Evolutionary conservation across 53 echinoderm and acorn worm species (phyloP).

Genomic region (Hippasteria phrygiana): DNA sequence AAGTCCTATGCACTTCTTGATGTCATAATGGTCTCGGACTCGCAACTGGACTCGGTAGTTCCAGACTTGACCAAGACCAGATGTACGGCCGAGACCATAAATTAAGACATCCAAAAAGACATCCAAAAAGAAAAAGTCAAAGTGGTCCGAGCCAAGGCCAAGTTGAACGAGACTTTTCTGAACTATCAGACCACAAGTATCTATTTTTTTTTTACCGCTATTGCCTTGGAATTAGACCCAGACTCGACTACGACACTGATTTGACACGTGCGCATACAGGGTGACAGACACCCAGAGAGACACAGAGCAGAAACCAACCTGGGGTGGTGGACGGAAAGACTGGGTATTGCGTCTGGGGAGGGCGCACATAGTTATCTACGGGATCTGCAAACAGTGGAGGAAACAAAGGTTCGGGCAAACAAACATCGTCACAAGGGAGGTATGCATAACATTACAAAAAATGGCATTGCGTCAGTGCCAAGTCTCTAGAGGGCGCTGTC

Average conservation of each 20-base stretch:
- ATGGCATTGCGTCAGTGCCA: not conserved
- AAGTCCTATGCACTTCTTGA: no score
- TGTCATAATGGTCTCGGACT: no score
- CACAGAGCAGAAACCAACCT: constrained; percentile 46
- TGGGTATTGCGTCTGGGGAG: constrained; percentile 53
- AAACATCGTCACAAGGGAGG: constrained; percentile 36
- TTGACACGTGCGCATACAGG: not conserved
- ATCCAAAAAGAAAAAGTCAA: no score
- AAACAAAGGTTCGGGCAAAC: constrained; percentile 49
- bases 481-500: not conserved
- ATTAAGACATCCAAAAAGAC: no score
- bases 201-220: no score
- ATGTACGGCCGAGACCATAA: not conserved
- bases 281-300: constrained; percentile 41
- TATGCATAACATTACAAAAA: not conserved
- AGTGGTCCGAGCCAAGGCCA: no score
- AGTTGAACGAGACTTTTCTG: no score
- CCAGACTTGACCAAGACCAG: no score
- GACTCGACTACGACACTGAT: no score
- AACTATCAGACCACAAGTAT: no score
- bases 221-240: no score
- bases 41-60: no score
- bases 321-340: constrained; percentile 39
- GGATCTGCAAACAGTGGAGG: constrained; percentile 53
- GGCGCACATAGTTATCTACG: constrained; percentile 57